A percentile compares a stretch with the other conserved stretches of the same genome.
Conservation (phyloP, 1,140 invertebrate species). For the Drosophila tsacasi region DNA sequence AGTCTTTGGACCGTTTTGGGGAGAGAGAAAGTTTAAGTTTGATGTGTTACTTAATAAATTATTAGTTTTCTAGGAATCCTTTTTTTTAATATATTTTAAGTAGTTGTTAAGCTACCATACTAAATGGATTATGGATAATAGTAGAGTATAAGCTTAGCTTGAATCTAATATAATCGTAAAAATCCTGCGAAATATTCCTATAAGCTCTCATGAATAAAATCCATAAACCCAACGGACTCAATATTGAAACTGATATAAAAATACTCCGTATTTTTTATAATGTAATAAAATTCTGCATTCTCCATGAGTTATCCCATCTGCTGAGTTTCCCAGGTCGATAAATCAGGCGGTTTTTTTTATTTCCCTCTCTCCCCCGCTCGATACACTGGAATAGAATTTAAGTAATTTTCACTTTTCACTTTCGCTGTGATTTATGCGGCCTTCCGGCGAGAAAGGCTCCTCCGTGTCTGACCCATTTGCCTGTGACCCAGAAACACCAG, state of each 20-base stretch:
- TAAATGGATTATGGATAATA: neutral
- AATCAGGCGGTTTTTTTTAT: conserved; percentile 29
- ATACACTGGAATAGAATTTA: conserved; percentile 18
- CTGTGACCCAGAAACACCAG: conserved; percentile 59
- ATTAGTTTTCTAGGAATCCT: neutral
- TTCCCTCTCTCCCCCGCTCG: neutral
- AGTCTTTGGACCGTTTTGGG: too few species aligned
- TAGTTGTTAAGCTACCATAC: neutral
- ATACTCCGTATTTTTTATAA: neutral
- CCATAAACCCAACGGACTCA: too few species aligned
- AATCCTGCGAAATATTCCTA: neutral
- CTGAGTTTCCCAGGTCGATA: conserved; percentile 1
- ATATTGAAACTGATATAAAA: neutral
- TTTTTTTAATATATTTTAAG: neutral
- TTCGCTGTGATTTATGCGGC: conserved; percentile 67
- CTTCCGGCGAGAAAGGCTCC: conserved; percentile 14
- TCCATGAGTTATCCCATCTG: conserved; percentile 4
- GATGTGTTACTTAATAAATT: neutral
- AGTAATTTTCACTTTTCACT: conserved; percentile 61
- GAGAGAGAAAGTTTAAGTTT: neutral
- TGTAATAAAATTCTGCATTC: conserved; percentile 4
- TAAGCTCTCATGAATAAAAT: neutral
- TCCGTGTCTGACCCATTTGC: conserved; percentile 57
- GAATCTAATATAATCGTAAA: neutral
- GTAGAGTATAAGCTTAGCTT: too few species aligned